Evolutionary conservation across 2,113 vertebrate species (phyloP).

Genomic region (Pholis gunnellus): DNA sequence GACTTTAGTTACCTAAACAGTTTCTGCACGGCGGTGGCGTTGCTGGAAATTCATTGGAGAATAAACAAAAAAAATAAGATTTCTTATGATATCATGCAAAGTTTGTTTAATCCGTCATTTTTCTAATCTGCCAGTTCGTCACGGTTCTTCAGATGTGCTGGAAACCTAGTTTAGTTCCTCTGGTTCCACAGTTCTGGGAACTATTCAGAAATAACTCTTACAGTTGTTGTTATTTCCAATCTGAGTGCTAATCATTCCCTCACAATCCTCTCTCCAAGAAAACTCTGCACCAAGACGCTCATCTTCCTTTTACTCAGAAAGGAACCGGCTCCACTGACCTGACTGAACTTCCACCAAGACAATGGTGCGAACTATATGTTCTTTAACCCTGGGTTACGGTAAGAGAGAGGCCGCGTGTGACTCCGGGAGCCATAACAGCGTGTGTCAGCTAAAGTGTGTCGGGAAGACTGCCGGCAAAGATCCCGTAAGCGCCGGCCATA

Average conservation of each 20-base stretch:
- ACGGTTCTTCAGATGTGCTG: neutral
- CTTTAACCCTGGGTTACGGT: conserved; percentile 13
- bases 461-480: conserved; percentile 70
- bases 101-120: neutral
- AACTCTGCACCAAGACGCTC: neutral
- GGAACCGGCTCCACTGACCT: neutral
- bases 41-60: neutral
- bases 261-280: neutral
- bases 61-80: neutral
- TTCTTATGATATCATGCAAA: neutral
- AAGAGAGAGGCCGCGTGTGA: conserved; percentile 38
- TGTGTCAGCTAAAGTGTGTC: conserved; percentile 74
- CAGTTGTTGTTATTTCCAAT: neutral
- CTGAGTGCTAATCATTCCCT: neutral
- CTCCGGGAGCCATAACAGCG: conserved; percentile 48
- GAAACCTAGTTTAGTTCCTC: neutral
- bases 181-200: neutral
- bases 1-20: neutral
- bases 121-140: neutral
- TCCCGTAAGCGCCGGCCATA: conserved; percentile 72
- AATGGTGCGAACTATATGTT: conserved; percentile 29
- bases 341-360: conserved; percentile 28
- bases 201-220: neutral
- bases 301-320: neutral
- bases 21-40: neutral